Base-by-base conservation (phyloP, 2,113 vertebrate genomes). In the Sphaerodactylus townsendi region DNA sequence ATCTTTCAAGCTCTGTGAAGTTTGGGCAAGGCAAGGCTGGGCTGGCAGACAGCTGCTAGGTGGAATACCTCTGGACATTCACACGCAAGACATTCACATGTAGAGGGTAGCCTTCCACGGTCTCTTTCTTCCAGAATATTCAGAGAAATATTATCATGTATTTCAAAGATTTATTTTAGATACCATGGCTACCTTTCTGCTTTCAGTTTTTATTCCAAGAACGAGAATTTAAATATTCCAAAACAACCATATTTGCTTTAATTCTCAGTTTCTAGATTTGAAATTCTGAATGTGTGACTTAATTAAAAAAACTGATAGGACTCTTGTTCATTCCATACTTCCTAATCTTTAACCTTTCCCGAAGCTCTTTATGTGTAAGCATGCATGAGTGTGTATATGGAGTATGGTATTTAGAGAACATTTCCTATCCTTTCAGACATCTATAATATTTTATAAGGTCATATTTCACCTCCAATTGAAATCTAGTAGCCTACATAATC, bases 401-500 rank as follows among this genome's bases (percentile, higher is more conserved):
- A 10, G 0, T 50, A 7, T 9, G 28, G 39, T 50, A 28, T 14
- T 87, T 65, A 15, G 48, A 35, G 69, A 90, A 82, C 1, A 35
- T 17, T 77, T 89, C 41, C 37, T 30, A 82, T 21, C 3, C 3
- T 48, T 82, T 10, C 1, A 70, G 48, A 50, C 10, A 65, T 69
- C 41, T 72, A 10, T 76, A n/a, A 48, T 41, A 23, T 87, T 85
- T 56, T 69, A 70, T 15, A 46, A 46, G 25, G 25, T 89, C 77
- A 88, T 66, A 66, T 10, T 62, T 91, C n/a, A n/a, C 82, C 81
- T 86, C 46, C 21, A 65, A 8, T 82, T 89, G 39, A 84, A 88
- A 85, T 66, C 10, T 4, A 5, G 5, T 86, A 72, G 59, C 17
- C 86, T 0, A 53, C 80, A 65, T 66, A 85, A 80, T 79, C 28